These are phyloP conservation scores for Hippolais icterina DNA, from an alignment of 2,113 vertebrate species.

Conservation along the genomic window DNA sequence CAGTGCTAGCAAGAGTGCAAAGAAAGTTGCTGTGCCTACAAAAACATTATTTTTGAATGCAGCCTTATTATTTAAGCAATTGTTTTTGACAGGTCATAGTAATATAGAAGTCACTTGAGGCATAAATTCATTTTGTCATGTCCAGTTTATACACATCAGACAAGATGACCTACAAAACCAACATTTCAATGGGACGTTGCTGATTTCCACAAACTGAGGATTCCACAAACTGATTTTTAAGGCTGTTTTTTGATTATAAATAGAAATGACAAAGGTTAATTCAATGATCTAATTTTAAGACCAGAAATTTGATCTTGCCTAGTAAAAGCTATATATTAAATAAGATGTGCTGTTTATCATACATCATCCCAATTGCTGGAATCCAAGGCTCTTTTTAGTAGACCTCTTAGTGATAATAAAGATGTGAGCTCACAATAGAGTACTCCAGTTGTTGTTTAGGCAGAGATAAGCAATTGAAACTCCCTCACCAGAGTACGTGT, in stretches of 20 bases:
- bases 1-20: background rate
- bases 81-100: conserved; percentile 22
- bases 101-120: conserved; percentile 14
- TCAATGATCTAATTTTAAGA: background rate
- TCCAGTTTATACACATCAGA: conserved; percentile 12
- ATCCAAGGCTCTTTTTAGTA: background rate
- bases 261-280: background rate
- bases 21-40: conserved; percentile 6
- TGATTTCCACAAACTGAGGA: background rate
- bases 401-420: background rate
- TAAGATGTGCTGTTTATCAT: background rate
- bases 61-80: background rate
- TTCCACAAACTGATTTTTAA: background rate
- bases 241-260: background rate
- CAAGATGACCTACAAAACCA: background rate
- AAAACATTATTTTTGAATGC: background rate
- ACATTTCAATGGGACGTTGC: background rate
- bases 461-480: background rate
- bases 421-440: background rate
- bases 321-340: background rate
- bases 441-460: background rate
- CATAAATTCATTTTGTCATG: conserved; percentile 17
- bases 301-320: background rate
- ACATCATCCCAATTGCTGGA: background rate
- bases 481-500: background rate